Evolutionary conservation across 2,888 invertebrate species (phyloP), one percentile per base, ranked within the genome.

Genomic region (Tuberolachnus salignus): DNA sequence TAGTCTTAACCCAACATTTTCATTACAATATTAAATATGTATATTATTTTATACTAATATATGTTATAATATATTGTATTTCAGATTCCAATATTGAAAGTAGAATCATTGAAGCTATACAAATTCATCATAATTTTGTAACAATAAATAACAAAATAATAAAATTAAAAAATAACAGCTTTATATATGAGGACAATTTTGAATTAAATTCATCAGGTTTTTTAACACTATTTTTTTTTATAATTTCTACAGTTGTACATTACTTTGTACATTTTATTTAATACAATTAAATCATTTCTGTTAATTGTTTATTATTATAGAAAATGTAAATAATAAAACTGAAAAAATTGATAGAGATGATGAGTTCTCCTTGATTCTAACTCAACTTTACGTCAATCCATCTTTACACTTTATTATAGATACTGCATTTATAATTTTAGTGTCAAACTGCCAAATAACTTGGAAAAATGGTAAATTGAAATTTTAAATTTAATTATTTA

Each of bases 351-450:
- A 88, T 61, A 86, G 88, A n/a, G n/a, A n/a, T n/a, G n/a, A n/a
- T 80, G 90, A 91, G 0, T 88, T 93, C 44, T 91, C 94, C 0
- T 87, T 90, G 70, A 87, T 94, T 53, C 90, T 91, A 84, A 85
- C 93, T 53, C 91, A 92, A 84, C 86, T 92, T 82, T 94, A 94
- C 84, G 89, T 92, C 53, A 94, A 94, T 86, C 92, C 93, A 0
- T 87, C 89, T 46, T 86, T 93, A 82, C 91, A 91, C 84, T 91
- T 91, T 86, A 84, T 93, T 26, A 87, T 90, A 49, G 89, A 91
- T 82, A 88, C 91, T 0, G 90, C 91, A 0, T 85, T 92, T 61
- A 84, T 92, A 70, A 85, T 87, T 49, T 83, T 88, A 67, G 85
- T 88, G 67, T 84, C 87, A 82, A 84, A 84, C 80, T 81, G 82